phyloP scores from a whole-genome alignment of 2,888 invertebrate species.

The Orchestes rusci region DNA sequence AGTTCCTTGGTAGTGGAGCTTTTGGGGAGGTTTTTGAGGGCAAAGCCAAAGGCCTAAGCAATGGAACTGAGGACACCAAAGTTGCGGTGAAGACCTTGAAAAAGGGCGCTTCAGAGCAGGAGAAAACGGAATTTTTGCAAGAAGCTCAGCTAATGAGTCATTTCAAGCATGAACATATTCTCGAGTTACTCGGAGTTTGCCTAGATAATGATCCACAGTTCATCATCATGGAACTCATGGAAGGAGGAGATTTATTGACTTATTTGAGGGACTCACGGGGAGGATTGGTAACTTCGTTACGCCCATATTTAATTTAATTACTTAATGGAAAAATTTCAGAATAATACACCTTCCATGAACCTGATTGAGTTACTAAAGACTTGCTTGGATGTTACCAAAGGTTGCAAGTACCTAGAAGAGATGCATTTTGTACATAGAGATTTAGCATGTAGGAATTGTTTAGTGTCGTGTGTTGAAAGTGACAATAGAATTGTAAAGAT shows the following conservation, averaged over 20 bases:
- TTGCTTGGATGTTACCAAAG: slow-evolving; percentile 92
- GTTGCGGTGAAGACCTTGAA: slow-evolving; percentile 95
- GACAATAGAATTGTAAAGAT: slow-evolving; percentile 82
- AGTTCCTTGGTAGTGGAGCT: slow-evolving; percentile 91
- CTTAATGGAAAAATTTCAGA: no score
- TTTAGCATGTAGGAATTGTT: slow-evolving; percentile 91
- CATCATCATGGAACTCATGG: slow-evolving; percentile 96
- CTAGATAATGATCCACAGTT: slow-evolving; percentile 89
- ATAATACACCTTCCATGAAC: slow-evolving; percentile 52
- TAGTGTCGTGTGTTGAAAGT: slow-evolving; percentile 69
- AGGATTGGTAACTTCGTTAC: slow-evolving; percentile 56
- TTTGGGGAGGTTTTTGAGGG: slow-evolving; percentile 89
- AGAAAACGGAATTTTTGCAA: slow-evolving; percentile 89
- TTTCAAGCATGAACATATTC: slow-evolving; percentile 93
- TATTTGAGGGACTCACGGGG: slow-evolving; percentile 80
- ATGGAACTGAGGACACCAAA: slow-evolving; percentile 57
- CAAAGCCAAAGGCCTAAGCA: slow-evolving; percentile 59
- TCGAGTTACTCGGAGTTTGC: slow-evolving; percentile 89
- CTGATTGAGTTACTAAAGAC: slow-evolving; percentile 82
- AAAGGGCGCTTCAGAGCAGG: slow-evolving; percentile 84
- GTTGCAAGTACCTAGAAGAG: slow-evolving; percentile 92
- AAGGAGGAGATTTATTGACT: slow-evolving; percentile 89
- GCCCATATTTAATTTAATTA: slow-evolving; percentile 1
- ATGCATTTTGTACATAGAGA: slow-evolving; percentile 97
- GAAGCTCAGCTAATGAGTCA: slow-evolving; percentile 97